These are phyloP conservation scores for Eudyptes chrysolophus DNA, from an alignment of 2,113 vertebrate species.

Conservation along the genomic window DNA sequence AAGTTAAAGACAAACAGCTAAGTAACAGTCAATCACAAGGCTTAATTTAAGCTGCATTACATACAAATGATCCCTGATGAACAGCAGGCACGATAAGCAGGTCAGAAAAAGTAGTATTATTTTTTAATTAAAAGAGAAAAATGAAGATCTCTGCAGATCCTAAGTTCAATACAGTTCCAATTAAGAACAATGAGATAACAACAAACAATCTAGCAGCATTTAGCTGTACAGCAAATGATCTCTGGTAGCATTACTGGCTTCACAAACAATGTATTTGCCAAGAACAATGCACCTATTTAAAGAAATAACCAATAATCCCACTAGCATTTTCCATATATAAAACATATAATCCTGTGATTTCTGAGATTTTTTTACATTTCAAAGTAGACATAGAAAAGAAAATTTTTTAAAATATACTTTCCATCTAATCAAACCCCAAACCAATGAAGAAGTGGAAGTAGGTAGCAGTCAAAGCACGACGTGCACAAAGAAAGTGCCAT, in stretches of 20 bases:
- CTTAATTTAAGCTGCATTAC: background rate
- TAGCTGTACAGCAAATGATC: background rate
- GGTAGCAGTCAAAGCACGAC: rapidly evolving
- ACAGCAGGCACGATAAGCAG: background rate
- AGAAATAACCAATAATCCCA: background rate
- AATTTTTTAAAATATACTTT: background rate
- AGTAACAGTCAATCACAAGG: background rate
- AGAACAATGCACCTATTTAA: background rate
- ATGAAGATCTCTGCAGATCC: background rate
- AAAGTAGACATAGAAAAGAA: background rate
- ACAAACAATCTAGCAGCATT: background rate
- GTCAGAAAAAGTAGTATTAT: background rate
- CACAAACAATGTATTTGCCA: background rate
- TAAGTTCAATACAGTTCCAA: background rate
- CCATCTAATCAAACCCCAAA: background rate
- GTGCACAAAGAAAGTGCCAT: rapidly evolving
- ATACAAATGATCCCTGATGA: background rate
- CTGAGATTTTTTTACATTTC: background rate
- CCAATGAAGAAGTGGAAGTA: background rate
- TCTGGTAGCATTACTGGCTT: background rate
- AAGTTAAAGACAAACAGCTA: background rate
- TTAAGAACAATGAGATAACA: background rate
- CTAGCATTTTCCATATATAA: background rate
- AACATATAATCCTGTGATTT: background rate
- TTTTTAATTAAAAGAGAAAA: background rate